Conservation (phyloP, 2,888 invertebrate genomes). For the Phlogophora meticulosa region DNA sequence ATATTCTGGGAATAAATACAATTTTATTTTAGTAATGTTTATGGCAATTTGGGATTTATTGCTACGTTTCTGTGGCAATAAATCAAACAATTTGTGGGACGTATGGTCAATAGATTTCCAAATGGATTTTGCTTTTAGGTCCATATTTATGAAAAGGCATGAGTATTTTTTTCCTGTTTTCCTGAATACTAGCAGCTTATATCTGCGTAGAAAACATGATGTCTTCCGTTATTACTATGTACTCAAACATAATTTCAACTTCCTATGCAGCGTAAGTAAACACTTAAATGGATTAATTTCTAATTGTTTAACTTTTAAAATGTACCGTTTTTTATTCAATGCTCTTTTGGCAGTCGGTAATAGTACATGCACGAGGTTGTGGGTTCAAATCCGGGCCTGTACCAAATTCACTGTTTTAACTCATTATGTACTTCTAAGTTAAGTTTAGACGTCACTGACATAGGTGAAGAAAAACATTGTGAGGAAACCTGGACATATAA, state of each 20-base stretch:
- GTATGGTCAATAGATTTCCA: not conserved
- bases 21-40: conserved; percentile 20
- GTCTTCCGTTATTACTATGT: conserved; percentile 10
- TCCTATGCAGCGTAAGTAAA: conserved; percentile 15
- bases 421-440: too few relatives aligned
- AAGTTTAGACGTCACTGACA: too few relatives aligned
- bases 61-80: conserved; percentile 10
- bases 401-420: too few relatives aligned
- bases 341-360: not conserved
- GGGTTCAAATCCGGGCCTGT: too few relatives aligned
- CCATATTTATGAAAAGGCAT: not conserved
- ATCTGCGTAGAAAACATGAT: too few relatives aligned
- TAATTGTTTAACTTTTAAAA: conserved; percentile 12
- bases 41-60: conserved; percentile 16
- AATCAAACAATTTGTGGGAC: conserved; percentile 1
- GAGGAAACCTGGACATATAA: too few relatives aligned
- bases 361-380: too few relatives aligned
- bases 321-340: not conserved
- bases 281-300: conserved; percentile 28
- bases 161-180: too few relatives aligned
- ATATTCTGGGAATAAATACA: conserved; percentile 66
- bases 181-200: not conserved
- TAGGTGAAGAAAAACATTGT: too few relatives aligned
- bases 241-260: conserved; percentile 8
- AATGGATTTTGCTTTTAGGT: not conserved